A percentile compares a stretch with the other conserved stretches of the same genome.
Evolutionary conservation across 2,888 invertebrate genomes (phyloP).

Genomic region (Pemphredon lugubris): DNA sequence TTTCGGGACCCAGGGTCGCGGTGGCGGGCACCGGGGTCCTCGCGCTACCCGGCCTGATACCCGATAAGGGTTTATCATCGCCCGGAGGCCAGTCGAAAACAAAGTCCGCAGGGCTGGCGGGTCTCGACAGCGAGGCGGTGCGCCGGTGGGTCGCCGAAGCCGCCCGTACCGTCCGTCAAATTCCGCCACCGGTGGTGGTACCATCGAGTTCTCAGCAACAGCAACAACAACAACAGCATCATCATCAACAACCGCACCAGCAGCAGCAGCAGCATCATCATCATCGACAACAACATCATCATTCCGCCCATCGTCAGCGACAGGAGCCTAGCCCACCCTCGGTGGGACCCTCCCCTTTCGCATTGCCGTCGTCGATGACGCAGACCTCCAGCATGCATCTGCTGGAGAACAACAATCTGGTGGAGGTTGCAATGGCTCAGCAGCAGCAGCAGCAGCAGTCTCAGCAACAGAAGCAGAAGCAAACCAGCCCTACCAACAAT

Average conservation of each 20-base stretch:
- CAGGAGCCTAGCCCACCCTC: slow-evolving; percentile 66
- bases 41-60: slow-evolving; percentile 78
- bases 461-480: slow-evolving; percentile 75
- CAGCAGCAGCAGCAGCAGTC: slow-evolving; percentile 63
- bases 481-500: slow-evolving; percentile 81
- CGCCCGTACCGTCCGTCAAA: slow-evolving; percentile 82
- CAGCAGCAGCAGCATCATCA: slow-evolving; percentile 59
- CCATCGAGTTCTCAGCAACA: slow-evolving; percentile 69
- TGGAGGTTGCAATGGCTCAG: slow-evolving; percentile 75
- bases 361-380: slow-evolving; percentile 76
- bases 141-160: slow-evolving; percentile 84
- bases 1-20: slow-evolving; percentile 77
- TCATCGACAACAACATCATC: slow-evolving; percentile 62
- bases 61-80: slow-evolving; percentile 78
- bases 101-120: slow-evolving; percentile 83
- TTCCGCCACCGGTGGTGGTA: slow-evolving; percentile 74
- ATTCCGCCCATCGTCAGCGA: slow-evolving; percentile 64
- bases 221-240: slow-evolving; percentile 62
- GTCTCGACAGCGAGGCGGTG: slow-evolving; percentile 84
- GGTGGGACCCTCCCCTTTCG: slow-evolving; percentile 67
- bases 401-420: slow-evolving; percentile 77
- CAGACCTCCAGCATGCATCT: slow-evolving; percentile 80
- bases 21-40: slow-evolving; percentile 80
- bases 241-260: slow-evolving; percentile 60
- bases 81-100: slow-evolving; percentile 71